Evolutionary conservation across 2,113 vertebrate genomes (phyloP).

Genomic region (Pachypanchax playfairii): DNA sequence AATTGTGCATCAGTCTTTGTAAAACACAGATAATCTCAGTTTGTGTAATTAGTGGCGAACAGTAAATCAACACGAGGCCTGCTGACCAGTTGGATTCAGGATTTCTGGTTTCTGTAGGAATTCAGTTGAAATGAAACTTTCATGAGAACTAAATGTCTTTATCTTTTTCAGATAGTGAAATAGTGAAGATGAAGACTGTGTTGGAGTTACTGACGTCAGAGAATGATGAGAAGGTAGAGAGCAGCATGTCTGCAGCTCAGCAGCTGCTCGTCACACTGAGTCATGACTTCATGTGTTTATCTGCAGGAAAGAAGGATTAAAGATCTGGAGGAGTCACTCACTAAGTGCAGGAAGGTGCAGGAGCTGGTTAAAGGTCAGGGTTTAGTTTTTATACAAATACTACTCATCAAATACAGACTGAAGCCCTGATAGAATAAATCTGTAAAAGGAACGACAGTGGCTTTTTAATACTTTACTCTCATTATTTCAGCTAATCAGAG

Average conservation of each 20-base stretch:
- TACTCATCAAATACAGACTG: not conserved
- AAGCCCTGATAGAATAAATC: not conserved
- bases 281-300: not conserved
- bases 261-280: not conserved
- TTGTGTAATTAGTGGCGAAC: not conserved
- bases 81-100: conserved; percentile 17
- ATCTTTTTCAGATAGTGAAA: conserved; percentile 83
- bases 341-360: conserved; percentile 86
- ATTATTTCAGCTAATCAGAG: no score
- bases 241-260: not conserved
- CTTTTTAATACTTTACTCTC: no score
- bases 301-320: conserved; percentile 90
- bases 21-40: conserved; percentile 9
- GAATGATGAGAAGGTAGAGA: conserved; percentile 76
- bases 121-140: not conserved
- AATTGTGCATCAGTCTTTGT: not conserved
- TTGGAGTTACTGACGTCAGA: conserved; percentile 65
- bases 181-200: conserved; percentile 71
- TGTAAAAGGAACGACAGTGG: no score
- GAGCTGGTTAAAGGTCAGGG: conserved; percentile 78
- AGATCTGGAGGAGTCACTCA: conserved; percentile 88
- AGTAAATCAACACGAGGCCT: conserved; percentile 9
- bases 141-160: not conserved
- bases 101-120: conserved; percentile 18
- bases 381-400: not conserved